phyloP scores from a whole-genome alignment of 2,888 invertebrate species.

The Sclerodermus sp. region DNA sequence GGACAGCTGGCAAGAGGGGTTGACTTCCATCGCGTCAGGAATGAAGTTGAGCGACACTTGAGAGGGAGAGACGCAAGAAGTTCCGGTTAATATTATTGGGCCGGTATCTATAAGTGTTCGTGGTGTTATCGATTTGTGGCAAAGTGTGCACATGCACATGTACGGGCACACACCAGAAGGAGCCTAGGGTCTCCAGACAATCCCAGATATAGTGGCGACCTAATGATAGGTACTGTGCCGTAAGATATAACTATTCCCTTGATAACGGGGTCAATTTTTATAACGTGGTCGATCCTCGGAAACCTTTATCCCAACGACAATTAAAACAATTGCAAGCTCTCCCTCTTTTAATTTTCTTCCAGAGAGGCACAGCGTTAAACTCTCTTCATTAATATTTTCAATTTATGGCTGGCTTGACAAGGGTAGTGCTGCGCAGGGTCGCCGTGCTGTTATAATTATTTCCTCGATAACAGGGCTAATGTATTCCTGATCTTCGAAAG shows the following conservation, averaged over 20 bases:
- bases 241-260: background rate
- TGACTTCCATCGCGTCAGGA: background rate
- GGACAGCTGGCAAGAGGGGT: too few relatives aligned
- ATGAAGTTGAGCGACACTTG: background rate
- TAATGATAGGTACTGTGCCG: background rate
- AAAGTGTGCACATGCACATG: slow-evolving; percentile 8
- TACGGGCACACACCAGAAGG: slow-evolving; percentile 3
- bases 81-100: slow-evolving; percentile 18
- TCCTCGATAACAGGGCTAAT: too few relatives aligned
- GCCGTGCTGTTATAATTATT: too few relatives aligned
- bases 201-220: background rate
- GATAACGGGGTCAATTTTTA: background rate
- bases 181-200: background rate
- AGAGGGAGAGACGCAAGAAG: background rate
- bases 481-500: too few relatives aligned
- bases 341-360: too few relatives aligned
- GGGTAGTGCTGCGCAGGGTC: too few relatives aligned
- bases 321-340: too few relatives aligned
- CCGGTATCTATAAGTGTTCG: slow-evolving; percentile 16
- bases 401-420: too few relatives aligned
- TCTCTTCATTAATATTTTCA: too few relatives aligned
- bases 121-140: slow-evolving; percentile 24
- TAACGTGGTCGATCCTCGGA: background rate
- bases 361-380: too few relatives aligned
- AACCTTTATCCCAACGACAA: background rate